Evolutionary conservation across 2,888 invertebrate genomes (phyloP).

Genomic region (Anagyrus pseudococci): DNA sequence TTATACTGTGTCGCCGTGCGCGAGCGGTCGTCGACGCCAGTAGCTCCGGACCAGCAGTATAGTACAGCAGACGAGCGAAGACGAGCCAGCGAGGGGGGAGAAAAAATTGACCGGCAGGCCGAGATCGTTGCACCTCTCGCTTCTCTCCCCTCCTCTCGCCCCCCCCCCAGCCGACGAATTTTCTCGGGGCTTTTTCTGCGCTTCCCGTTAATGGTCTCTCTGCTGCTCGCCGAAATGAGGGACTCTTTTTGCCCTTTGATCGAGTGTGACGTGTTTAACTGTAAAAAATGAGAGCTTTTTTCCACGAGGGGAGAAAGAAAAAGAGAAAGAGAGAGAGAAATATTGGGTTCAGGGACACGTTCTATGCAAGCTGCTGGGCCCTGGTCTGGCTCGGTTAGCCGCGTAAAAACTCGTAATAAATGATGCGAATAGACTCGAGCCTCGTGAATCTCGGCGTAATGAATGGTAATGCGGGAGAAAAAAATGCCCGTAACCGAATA

Average conservation of each 20-base stretch:
- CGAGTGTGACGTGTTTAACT: background rate
- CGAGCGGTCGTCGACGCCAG: slow-evolving; percentile 10
- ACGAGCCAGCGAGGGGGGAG: background rate
- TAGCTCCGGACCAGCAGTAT: too few species aligned
- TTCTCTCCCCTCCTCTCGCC: background rate
- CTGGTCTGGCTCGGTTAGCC: background rate
- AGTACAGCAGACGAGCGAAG: slow-evolving; percentile 7
- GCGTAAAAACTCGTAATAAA: background rate
- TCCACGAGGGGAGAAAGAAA: too few species aligned
- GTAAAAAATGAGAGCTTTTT: background rate
- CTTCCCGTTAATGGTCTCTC: too few species aligned
- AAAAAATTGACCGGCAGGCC: background rate
- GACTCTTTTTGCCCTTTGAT: background rate
- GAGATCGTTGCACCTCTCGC: slow-evolving; percentile 13
- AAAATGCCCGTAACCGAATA: slow-evolving; percentile 15
- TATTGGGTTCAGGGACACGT: too few species aligned
- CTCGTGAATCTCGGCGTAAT: background rate
- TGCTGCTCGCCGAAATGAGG: background rate
- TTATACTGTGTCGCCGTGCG: background rate
- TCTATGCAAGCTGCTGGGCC: too few species aligned
- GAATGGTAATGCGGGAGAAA: background rate
- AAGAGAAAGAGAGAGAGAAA: too few species aligned
- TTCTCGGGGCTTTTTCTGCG: too few species aligned
- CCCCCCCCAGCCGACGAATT: too few species aligned
- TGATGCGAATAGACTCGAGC: background rate